A percentile compares a stretch with the other conserved stretches of the same genome.
These are phyloP conservation scores for Colius striatus DNA, from an alignment of 2,113 vertebrate species.

Conservation along the genomic window DNA sequence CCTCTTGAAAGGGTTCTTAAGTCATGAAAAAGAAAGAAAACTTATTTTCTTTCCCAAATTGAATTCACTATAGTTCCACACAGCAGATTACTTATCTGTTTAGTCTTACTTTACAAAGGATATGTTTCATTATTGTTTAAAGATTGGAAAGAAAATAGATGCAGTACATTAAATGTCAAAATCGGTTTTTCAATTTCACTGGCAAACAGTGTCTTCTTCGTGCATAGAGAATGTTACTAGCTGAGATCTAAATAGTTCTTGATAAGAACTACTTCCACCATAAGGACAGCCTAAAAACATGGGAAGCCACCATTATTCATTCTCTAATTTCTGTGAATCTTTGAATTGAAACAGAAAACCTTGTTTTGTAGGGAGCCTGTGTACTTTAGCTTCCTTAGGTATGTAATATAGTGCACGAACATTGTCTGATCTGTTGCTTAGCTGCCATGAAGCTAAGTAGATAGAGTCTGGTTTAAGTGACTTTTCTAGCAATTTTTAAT, in stretches of 20 bases:
- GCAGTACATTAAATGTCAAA: not conserved
- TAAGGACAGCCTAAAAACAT: not conserved
- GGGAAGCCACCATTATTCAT: not conserved
- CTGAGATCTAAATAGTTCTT: not conserved
- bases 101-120: not conserved
- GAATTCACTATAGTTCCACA: fast-evolving
- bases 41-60: not conserved
- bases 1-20: not conserved
- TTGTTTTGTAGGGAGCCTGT: not conserved
- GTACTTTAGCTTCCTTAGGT: not conserved
- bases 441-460: not conserved
- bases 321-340: not conserved
- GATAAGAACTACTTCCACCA: not conserved
- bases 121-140: not conserved
- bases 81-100: not conserved
- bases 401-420: not conserved
- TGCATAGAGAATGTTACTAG: not conserved
- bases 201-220: not conserved
- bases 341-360: not conserved
- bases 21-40: not conserved
- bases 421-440: not conserved
- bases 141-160: not conserved
- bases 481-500: not conserved
- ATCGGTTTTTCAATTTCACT: not conserved
- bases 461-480: not conserved